phyloP scores from a whole-genome alignment of 1,140 invertebrate genomes.

The Rhynchophorus ferrugineus region DNA sequence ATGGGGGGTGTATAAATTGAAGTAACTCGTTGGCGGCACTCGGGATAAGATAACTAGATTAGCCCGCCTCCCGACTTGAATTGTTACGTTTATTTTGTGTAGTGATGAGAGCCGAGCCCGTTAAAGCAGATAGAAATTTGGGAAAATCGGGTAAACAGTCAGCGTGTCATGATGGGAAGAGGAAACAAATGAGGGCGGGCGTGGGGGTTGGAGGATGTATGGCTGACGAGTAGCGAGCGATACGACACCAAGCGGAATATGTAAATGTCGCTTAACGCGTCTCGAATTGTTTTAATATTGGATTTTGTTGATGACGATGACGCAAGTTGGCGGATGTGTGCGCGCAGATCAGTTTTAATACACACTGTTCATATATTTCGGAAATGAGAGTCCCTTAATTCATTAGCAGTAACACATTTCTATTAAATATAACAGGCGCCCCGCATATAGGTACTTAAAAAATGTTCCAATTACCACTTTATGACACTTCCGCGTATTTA shows the following conservation, averaged over 20 bases:
- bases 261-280: slow-evolving; percentile 15
- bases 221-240: slow-evolving; percentile 1
- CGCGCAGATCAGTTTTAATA: no score
- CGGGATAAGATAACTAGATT: slow-evolving; percentile 24
- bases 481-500: no score
- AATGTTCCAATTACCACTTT: no score
- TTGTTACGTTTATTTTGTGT: slow-evolving; percentile 22
- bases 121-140: slow-evolving; percentile 23
- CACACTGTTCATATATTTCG: no score
- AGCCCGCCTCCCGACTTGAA: slow-evolving; percentile 16
- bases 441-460: no score
- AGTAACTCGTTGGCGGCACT: slow-evolving; percentile 11
- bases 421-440: no score
- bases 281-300: slow-evolving; percentile 15
- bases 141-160: slow-evolving; percentile 22
- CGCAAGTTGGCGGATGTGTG: background rate
- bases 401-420: no score
- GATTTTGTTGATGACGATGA: slow-evolving; percentile 2
- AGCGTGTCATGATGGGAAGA: slow-evolving; percentile 16
- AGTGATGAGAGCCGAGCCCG: slow-evolving; percentile 13
- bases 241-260: slow-evolving; percentile 5
- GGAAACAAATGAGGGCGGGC: slow-evolving; percentile 6
- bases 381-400: no score
- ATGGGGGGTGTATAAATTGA: slow-evolving; percentile 19
- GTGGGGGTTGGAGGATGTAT: no score